Evolutionary conservation across 2,113 vertebrate genomes (phyloP), one percentile per base, ranked within the genome.

Genomic region (Heliornis fulica): DNA sequence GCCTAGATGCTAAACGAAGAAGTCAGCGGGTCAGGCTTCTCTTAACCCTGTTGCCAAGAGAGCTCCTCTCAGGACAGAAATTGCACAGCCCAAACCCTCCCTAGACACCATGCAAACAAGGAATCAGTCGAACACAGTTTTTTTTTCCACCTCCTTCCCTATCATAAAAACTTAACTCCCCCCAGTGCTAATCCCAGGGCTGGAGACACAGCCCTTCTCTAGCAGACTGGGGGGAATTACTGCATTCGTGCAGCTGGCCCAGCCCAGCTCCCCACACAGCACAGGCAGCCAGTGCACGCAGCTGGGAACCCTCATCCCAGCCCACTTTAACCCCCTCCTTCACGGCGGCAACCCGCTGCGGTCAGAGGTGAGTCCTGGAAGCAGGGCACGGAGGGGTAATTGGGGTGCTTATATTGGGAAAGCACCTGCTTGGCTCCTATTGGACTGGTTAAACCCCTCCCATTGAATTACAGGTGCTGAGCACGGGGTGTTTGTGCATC

Each of bases 401-500:
- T 22, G 57, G 46, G 46, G 22, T 75, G 23, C 31, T 41, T 0
- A 0, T 5, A 0, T 0, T 26, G 41, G 60, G 38, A 63, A 54
- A 15, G 32, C 28, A 15, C 38, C n/a, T 32, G 21, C 10, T 21
- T 26, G 50, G 72, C 41, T 87, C 25, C 7, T 26, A 6, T 32
- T 0, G 3, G 61, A 1, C 48, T 53, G 53, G n/a, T 34, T 28
- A 10, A 76, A 34, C 11, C 9, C 13, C 29, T 9, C 5, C 7
- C 3, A 5, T 13, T 31, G 31, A 34, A 50, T 0, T 34, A 34
- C 34, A 22, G 68, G 83, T 7, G 54, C 21, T 20, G 5, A 68
- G 34, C 13, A 8, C 0, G 2, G 59, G 19, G 7, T 0, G 8
- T 5, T 36, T 0, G 3, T 4, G 20, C 10, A 2, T n/a, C 1